phyloP scores from a whole-genome alignment of 1,140 invertebrate species.

The Drosophila parabipectinata region DNA sequence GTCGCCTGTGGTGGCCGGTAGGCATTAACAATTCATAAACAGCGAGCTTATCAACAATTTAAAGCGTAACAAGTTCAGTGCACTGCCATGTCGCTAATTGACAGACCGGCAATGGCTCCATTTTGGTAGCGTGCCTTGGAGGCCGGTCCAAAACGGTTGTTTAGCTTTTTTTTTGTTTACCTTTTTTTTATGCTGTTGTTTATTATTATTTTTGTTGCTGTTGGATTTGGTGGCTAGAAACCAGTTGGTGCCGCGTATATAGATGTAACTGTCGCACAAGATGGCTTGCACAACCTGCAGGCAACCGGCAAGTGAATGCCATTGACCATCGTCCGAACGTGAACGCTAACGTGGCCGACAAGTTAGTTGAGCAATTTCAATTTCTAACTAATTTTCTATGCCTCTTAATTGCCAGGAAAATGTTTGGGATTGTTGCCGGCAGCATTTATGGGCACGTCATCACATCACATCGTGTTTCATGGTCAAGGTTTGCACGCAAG shows the following conservation, averaged over 20 bases:
- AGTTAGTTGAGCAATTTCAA: slow-evolving; percentile 61
- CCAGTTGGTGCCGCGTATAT: slow-evolving; percentile 52
- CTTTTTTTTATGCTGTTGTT: slow-evolving; percentile 1
- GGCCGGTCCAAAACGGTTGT: slow-evolving; percentile 55
- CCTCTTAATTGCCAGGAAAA: slow-evolving; percentile 65
- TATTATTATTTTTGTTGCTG: neutral
- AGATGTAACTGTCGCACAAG: slow-evolving; percentile 66
- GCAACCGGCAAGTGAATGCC: slow-evolving; percentile 42
- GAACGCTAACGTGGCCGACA: slow-evolving; percentile 10
- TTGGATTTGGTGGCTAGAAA: slow-evolving; percentile 27
- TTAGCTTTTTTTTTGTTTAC: slow-evolving; percentile 31
- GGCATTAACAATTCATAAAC: slow-evolving; percentile 64
- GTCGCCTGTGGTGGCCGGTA: slow-evolving; percentile 37
- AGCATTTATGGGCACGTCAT: slow-evolving; percentile 57
- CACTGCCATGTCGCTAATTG: slow-evolving; percentile 76
- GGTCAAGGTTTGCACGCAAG: slow-evolving; percentile 71
- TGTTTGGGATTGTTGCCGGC: slow-evolving; percentile 52
- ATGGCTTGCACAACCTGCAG: slow-evolving; percentile 32
- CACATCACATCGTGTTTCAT: slow-evolving; percentile 54
- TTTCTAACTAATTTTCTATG: slow-evolving; percentile 69
- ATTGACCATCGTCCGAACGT: slow-evolving; percentile 58
- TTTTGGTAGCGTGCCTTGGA: slow-evolving; percentile 53
- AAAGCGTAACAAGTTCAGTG: slow-evolving; percentile 71
- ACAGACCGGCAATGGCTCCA: slow-evolving; percentile 60
- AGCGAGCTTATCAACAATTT: slow-evolving; percentile 47